A percentile compares a stretch with the other conserved stretches of the same genome.
Evolutionary conservation across 2,113 vertebrate species (phyloP).

Genomic region (Galbula dea): DNA sequence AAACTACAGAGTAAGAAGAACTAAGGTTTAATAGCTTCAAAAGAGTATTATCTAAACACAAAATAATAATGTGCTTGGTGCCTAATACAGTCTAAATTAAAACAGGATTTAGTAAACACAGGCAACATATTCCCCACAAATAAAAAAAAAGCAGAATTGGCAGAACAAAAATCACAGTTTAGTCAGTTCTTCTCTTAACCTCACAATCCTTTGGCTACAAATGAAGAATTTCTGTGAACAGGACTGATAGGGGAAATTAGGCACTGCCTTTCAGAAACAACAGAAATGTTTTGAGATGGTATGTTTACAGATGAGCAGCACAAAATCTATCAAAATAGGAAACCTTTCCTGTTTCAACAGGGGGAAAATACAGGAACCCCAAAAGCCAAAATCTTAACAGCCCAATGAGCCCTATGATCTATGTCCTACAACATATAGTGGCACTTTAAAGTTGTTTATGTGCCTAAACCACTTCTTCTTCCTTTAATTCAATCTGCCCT

Average conservation of each 20-base stretch:
- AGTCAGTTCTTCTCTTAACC: slow-evolving; percentile 66
- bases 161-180: slow-evolving; percentile 68
- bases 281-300: slow-evolving; percentile 12
- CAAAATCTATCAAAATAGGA: slow-evolving; percentile 34
- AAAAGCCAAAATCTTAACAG: not conserved
- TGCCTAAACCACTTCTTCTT: not conserved
- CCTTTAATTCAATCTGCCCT: not conserved
- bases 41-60: not conserved
- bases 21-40: not conserved
- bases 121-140: slow-evolving; percentile 39
- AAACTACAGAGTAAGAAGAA: slow-evolving; percentile 38
- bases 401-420: not conserved
- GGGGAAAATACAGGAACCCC: not conserved
- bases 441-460: not conserved
- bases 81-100: slow-evolving; percentile 56
- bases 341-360: not conserved
- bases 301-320: slow-evolving; percentile 38
- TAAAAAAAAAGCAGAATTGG: slow-evolving; percentile 38
- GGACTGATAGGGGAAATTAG: slow-evolving; percentile 59
- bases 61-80: slow-evolving; percentile 34
- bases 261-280: slow-evolving; percentile 35
- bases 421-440: not conserved
- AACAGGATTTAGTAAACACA: slow-evolving; percentile 57
- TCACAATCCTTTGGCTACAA: slow-evolving; percentile 59
- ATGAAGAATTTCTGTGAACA: slow-evolving; percentile 60